Evolutionary conservation across 2,797 vertebrate species (phyloP).

Genomic region (Mormyrops boulengeri): DNA sequence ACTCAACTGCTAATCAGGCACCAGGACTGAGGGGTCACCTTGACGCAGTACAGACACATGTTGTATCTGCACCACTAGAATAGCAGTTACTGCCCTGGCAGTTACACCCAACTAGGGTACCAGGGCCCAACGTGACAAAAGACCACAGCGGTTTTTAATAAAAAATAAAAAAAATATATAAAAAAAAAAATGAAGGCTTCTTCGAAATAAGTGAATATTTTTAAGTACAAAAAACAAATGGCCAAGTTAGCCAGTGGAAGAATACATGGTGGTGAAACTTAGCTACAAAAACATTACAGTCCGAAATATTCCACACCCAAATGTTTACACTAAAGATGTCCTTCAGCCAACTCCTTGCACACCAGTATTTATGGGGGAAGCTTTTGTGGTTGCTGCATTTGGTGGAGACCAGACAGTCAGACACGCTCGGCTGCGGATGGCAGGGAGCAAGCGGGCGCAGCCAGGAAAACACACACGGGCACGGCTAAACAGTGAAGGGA

Average conservation of each 20-base stretch:
- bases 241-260: background rate
- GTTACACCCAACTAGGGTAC: background rate
- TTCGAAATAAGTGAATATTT: background rate
- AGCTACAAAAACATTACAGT: background rate
- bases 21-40: slow-evolving; percentile 20
- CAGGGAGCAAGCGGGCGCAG: slow-evolving; percentile 15
- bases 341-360: background rate
- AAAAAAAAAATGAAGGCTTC: background rate
- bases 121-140: background rate
- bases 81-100: background rate
- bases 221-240: background rate
- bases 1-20: slow-evolving; percentile 3
- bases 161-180: background rate
- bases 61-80: slow-evolving; percentile 7
- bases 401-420: slow-evolving; percentile 3
- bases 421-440: background rate
- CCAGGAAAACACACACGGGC: slow-evolving; percentile 29
- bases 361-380: background rate
- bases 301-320: background rate
- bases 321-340: background rate
- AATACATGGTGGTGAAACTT: background rate
- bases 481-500: slow-evolving; percentile 30
- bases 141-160: background rate
- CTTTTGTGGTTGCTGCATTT: background rate
- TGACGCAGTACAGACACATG: slow-evolving; percentile 19